Base-by-base conservation (phyloP, 2,113 vertebrate species). In the Sigmodon hispidus region DNA sequence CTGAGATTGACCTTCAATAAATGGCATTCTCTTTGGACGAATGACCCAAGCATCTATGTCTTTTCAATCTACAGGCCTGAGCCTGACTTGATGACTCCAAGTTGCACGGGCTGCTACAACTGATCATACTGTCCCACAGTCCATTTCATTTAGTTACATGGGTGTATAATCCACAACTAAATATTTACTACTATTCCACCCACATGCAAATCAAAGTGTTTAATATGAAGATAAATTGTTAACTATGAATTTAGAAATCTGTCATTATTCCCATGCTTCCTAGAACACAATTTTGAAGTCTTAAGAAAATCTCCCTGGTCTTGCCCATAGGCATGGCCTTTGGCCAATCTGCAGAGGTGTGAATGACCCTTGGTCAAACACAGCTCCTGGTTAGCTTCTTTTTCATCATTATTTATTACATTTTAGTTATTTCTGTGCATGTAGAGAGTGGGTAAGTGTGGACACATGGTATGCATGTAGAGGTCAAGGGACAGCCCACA, bases 161-260 rank as follows among this genome's bases (percentile, higher is more conserved):
- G 57, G 69, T 34, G 19, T 81, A 94, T 40, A 94, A 43, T 69
- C 87, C 80, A 75, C n/a, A 87, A 50, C 50, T 79, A 87, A 80
- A 90, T 79, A 88, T 55, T 87, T 22, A 79, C 84, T 22, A 79
- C 84, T 43, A 75, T 84, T 75, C 86, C 24, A 83, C 86, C 40
- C 83, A 86, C 4, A 26, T 65, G 50, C 48, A 57, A 24, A 16
- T 52, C 29, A 73, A 83, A 10, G 75, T 48, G 73, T 70, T 91
- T 75, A 48, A 11, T 90, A 21, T 72, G 15, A 93, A 89, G 31
- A 93, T 63, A 96, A 45, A 69, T 26, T 65, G 50, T 81, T 79
- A 90, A 75, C 50, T 85, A 73, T 90, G 65, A 75, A 90, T 61
- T 90, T 75, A 72, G 85, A 79, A 87, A 79, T 6, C 65, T 72